These are phyloP conservation scores for Stictonetta naevosa DNA, from an alignment of 2,113 vertebrate species.

Conservation along the genomic window DNA sequence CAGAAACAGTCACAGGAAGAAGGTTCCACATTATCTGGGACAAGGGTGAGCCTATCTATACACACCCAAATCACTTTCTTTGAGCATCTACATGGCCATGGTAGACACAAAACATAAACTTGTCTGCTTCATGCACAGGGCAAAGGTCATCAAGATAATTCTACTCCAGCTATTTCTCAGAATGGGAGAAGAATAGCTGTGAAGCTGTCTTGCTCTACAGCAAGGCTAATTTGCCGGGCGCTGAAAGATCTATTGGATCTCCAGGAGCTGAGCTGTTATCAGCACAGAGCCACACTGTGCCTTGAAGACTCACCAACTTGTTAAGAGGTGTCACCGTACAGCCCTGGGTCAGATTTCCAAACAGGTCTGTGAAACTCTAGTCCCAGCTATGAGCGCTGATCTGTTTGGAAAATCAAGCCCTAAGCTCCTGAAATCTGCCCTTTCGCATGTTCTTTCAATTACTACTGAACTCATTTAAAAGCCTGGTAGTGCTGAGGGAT, in stretches of 20 bases:
- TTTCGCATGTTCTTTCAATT: constrained; percentile 15
- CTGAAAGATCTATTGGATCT: background rate
- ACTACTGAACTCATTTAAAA: background rate
- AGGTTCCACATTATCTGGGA: background rate
- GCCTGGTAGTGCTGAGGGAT: background rate
- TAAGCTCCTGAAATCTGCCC: background rate
- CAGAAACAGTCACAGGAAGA: background rate
- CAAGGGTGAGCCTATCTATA: background rate
- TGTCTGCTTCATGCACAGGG: background rate
- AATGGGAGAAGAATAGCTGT: background rate
- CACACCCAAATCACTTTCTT: background rate
- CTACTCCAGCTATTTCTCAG: background rate
- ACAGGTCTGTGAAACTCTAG: background rate
- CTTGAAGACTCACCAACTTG: background rate
- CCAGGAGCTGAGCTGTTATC: background rate
- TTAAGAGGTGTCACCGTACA: background rate
- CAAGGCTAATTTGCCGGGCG: background rate
- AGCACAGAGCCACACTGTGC: background rate
- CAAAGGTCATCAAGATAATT: background rate
- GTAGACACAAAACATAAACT: background rate
- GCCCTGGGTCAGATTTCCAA: background rate
- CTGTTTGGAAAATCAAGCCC: background rate
- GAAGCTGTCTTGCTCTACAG: background rate
- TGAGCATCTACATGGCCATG: background rate
- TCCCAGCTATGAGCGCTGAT: background rate